A percentile compares a stretch with the other conserved stretches of the same genome.
phyloP scores from a whole-genome alignment of 2,888 invertebrate species.

The Perithous albicinctus region DNA sequence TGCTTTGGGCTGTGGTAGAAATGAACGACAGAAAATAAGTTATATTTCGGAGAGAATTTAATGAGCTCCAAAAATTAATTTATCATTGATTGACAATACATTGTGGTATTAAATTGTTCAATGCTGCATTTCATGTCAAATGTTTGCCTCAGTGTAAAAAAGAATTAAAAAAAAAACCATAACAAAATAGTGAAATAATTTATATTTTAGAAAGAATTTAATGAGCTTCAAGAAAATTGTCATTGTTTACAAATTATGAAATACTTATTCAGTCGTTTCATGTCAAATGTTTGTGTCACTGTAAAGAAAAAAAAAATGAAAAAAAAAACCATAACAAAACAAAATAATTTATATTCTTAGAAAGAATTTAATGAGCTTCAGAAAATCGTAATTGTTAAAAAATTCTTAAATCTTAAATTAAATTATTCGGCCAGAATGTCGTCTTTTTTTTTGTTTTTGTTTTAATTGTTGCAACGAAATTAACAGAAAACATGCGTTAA shows the following conservation, averaged over 20 bases:
- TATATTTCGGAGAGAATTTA: constrained; percentile 31
- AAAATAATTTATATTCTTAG: not conserved
- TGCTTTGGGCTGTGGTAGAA: constrained; percentile 93
- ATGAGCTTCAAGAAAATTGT: too few species aligned
- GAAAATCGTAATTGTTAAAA: not conserved
- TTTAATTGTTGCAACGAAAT: not conserved
- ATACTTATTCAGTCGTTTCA: too few species aligned
- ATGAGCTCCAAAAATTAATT: not conserved
- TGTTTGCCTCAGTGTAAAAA: not conserved
- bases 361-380: not conserved
- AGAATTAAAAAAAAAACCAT: not conserved
- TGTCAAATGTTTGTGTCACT: too few species aligned
- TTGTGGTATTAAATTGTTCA: too few species aligned
- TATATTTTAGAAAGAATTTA: not conserved
- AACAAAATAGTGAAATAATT: too few species aligned
- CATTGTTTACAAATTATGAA: too few species aligned
- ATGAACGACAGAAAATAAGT: constrained; percentile 70
- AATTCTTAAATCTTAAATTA: not conserved
- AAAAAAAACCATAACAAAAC: too few species aligned
- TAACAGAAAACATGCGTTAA: constrained; percentile 23
- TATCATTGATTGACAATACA: too few species aligned
- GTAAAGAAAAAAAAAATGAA: not conserved
- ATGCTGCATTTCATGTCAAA: too few species aligned
- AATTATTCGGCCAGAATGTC: not conserved
- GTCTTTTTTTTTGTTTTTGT: not conserved